Conservation (phyloP, 2,797 vertebrate genomes). For the Novumbra hubbsi region DNA sequence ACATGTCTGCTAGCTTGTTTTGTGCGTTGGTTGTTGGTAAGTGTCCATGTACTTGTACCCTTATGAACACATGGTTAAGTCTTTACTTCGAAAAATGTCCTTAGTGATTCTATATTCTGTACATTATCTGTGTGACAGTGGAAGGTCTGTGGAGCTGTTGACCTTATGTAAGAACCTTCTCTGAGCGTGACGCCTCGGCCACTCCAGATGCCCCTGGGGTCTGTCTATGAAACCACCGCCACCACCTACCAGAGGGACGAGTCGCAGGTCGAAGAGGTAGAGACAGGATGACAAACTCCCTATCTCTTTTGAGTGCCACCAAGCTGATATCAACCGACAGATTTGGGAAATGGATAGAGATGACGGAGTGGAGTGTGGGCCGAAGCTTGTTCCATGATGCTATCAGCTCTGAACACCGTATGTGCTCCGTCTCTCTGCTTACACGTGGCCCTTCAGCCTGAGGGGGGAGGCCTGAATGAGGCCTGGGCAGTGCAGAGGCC, state of each 20-base stretch:
- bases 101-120: background rate
- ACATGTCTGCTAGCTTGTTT: background rate
- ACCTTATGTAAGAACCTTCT: background rate
- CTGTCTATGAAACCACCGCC: background rate
- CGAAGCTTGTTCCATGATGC: background rate
- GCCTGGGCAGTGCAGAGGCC: background rate
- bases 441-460: background rate
- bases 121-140: background rate
- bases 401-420: background rate
- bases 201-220: background rate
- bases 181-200: background rate
- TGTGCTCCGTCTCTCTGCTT: background rate
- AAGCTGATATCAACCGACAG: background rate
- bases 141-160: background rate
- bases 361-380: background rate
- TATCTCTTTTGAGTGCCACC: background rate
- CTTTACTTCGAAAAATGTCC: background rate
- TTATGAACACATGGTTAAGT: background rate
- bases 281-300: background rate
- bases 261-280: background rate
- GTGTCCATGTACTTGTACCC: background rate
- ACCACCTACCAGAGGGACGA: background rate
- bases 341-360: background rate
- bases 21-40: background rate
- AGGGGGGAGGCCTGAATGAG: background rate